Evolutionary conservation across 30 jellyfish, hydroid and myxozoan species (phyloP).

Genomic region (Sanderia malayensis): DNA sequence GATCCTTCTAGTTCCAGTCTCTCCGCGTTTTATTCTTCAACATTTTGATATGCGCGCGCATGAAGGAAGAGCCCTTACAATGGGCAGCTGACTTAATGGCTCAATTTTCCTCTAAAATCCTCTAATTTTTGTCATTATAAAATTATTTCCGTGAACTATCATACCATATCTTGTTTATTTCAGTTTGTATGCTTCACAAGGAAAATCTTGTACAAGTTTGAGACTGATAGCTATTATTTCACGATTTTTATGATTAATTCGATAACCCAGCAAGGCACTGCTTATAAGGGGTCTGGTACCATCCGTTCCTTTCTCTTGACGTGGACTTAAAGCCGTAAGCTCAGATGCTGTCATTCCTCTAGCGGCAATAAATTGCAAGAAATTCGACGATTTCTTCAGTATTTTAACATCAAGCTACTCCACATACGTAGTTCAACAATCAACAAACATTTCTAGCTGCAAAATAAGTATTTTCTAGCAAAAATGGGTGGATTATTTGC

Average conservation of each 20-base stretch:
- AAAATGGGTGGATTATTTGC: slow-evolving; percentile 61
- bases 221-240: too few relatives aligned
- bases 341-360: slow-evolving; percentile 34
- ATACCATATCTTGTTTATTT: too few relatives aligned
- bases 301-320: slow-evolving; percentile 55
- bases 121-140: too few relatives aligned
- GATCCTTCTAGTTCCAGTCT: too few relatives aligned
- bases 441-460: slow-evolving; percentile 1
- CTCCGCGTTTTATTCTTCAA: too few relatives aligned
- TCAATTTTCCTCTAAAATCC: too few relatives aligned
- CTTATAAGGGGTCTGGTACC: slow-evolving; percentile 39
- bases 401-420: neutral
- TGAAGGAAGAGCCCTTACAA: neutral
- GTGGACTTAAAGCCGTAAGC: slow-evolving; percentile 54
- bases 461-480: neutral
- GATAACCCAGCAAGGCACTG: neutral
- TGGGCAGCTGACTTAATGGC: neutral
- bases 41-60: neutral
- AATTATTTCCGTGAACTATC: too few relatives aligned
- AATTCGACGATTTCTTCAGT: neutral
- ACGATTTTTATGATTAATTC: neutral
- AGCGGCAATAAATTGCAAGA: neutral
- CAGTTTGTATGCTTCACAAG: too few relatives aligned
- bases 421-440: neutral
- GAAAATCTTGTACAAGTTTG: too few relatives aligned